These are phyloP conservation scores for Acleris literana DNA, from an alignment of 2,888 invertebrate species.

Conservation along the genomic window DNA sequence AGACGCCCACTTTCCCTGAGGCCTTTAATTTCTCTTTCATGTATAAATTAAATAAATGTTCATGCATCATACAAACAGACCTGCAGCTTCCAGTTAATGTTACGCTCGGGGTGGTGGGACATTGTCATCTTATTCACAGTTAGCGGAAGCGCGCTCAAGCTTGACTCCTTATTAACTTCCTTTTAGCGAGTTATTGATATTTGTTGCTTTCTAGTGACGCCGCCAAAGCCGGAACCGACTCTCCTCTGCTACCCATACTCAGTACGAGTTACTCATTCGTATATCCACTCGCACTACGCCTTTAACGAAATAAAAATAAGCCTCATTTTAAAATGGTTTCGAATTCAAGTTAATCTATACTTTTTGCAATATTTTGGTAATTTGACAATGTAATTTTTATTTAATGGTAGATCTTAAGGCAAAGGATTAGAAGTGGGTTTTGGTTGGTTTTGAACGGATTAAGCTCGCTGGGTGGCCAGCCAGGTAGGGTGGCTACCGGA, in stretches of 20 bases:
- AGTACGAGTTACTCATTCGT: slow-evolving; percentile 12
- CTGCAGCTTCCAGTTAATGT: background rate
- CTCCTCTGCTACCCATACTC: background rate
- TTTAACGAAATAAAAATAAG: background rate
- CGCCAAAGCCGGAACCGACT: background rate
- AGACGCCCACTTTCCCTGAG: too few relatives aligned
- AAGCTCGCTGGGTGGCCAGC: slow-evolving; percentile 22
- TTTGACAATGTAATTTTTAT: slow-evolving; percentile 16
- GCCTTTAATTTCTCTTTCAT: too few relatives aligned
- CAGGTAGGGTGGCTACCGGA: slow-evolving; percentile 22
- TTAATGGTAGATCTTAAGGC: slow-evolving; percentile 13
- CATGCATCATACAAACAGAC: background rate
- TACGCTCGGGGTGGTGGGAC: background rate
- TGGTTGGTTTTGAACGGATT: slow-evolving; percentile 1
- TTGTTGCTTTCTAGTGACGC: background rate
- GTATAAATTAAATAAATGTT: background rate
- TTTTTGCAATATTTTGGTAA: slow-evolving; percentile 30
- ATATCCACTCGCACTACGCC: slow-evolving; percentile 5
- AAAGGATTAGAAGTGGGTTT: slow-evolving; percentile 5
- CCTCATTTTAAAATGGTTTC: background rate
- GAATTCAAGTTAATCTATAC: background rate
- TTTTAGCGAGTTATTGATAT: slow-evolving; percentile 3
- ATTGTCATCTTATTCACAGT: slow-evolving; percentile 9
- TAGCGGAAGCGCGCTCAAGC: slow-evolving; percentile 21
- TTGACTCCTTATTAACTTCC: slow-evolving; percentile 29